Percentiles rank a stretch among this genome's conserved stretches.
Evolutionary conservation across 1,140 invertebrate genomes (phyloP).

Genomic region (Drosophila pandora): DNA sequence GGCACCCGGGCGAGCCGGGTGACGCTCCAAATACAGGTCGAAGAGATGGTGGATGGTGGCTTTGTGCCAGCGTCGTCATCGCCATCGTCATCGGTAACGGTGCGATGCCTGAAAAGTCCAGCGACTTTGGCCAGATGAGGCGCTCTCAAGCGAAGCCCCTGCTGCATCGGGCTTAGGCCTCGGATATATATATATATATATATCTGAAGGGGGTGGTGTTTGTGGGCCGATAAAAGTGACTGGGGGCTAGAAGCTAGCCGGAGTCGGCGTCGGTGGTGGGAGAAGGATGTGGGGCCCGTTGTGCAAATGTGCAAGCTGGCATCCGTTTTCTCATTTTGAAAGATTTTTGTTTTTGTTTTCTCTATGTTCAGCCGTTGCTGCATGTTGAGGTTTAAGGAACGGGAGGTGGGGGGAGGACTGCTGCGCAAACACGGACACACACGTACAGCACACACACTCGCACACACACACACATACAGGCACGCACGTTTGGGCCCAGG

Average conservation of each 20-base stretch:
- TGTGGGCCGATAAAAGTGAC: not conserved
- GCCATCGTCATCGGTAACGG: slow-evolving; percentile 74
- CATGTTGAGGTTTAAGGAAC: slow-evolving; percentile 8
- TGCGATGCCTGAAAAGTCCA: slow-evolving; percentile 41
- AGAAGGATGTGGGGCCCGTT: slow-evolving; percentile 50
- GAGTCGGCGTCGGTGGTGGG: slow-evolving; percentile 17
- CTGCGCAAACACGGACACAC: slow-evolving; percentile 29
- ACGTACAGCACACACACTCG: slow-evolving; percentile 16
- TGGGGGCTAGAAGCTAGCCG: slow-evolving; percentile 5
- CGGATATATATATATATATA: slow-evolving; percentile 9
- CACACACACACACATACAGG: slow-evolving; percentile 10
- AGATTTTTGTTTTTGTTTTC: slow-evolving; percentile 78
- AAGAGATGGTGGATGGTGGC: slow-evolving; percentile 17
- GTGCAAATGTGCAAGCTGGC: slow-evolving; percentile 81
- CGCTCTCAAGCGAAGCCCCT: slow-evolving; percentile 50
- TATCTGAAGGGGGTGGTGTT: slow-evolving; percentile 2
- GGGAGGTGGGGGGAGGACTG: slow-evolving; percentile 3
- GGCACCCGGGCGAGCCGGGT: not conserved
- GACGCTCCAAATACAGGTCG: slow-evolving; percentile 19
- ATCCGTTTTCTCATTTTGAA: slow-evolving; percentile 76
- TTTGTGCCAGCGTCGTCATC: slow-evolving; percentile 58
- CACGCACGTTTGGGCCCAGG: slow-evolving; percentile 76
- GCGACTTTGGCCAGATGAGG: slow-evolving; percentile 66
- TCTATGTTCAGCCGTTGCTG: slow-evolving; percentile 61
- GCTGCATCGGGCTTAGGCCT: slow-evolving; percentile 58